phyloP scores from a whole-genome alignment of 1,140 invertebrate species.

The Hormaphis cornu region DNA sequence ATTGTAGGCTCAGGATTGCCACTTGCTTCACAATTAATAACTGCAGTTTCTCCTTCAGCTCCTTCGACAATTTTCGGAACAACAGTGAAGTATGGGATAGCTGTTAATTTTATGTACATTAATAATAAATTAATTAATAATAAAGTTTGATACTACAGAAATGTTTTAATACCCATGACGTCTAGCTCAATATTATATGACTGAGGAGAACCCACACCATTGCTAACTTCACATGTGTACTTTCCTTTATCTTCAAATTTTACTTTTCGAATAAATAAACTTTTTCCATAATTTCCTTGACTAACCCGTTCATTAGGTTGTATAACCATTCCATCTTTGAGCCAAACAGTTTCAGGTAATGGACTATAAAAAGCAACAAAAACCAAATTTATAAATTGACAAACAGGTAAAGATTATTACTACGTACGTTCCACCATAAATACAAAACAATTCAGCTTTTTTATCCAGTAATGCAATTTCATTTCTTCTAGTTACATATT shows the following conservation, averaged over 20 bases:
- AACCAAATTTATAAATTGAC: not conserved
- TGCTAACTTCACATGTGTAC: conserved; percentile 84
- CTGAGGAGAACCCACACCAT: conserved; percentile 73
- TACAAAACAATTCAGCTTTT: conserved; percentile 73
- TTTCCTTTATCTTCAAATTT: conserved; percentile 75
- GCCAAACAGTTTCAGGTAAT: conserved; percentile 73
- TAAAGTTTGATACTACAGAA: not conserved
- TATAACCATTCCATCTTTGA: conserved; percentile 61
- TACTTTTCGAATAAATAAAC: conserved; percentile 73
- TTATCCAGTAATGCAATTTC: conserved; percentile 74
- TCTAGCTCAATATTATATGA: conserved; percentile 74
- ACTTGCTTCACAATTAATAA: conserved; percentile 76
- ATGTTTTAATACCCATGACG: conserved; percentile 54
- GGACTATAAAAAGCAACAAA: conserved; percentile 46
- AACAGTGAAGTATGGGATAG: conserved; percentile 84
- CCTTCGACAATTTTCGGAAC: conserved; percentile 80
- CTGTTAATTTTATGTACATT: conserved; percentile 42
- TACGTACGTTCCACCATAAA: conserved; percentile 73
- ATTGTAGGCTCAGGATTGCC: conserved; percentile 84
- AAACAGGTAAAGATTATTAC: not conserved
- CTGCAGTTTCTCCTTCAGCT: conserved; percentile 81
- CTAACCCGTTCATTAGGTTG: conserved; percentile 62
- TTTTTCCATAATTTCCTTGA: conserved; percentile 85
- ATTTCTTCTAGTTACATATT: conserved; percentile 77
- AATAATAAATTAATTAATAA: not conserved